These are phyloP conservation scores for Nebria salina DNA, from an alignment of 2,888 invertebrate genomes.

Conservation along the genomic window DNA sequence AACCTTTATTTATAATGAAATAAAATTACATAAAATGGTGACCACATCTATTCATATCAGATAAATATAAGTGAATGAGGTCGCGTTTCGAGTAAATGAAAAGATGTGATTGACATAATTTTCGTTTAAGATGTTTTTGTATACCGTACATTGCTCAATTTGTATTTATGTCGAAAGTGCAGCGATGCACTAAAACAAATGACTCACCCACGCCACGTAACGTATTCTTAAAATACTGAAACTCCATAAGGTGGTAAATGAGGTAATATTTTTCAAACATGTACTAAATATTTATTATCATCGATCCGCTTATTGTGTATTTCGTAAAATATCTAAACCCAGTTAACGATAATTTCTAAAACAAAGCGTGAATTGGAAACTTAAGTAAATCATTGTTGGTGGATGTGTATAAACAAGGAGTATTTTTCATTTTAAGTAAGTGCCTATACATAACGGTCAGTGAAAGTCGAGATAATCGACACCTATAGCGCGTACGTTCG, in stretches of 20 bases:
- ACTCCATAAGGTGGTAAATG: too few species aligned
- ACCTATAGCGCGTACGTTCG: neutral
- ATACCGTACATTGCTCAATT: slow-evolving; percentile 36
- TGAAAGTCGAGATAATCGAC: neutral
- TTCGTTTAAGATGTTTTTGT: slow-evolving; percentile 37
- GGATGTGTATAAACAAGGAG: neutral
- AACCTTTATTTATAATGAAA: neutral
- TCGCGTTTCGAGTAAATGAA: slow-evolving; percentile 30
- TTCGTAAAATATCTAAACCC: too few species aligned
- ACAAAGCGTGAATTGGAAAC: too few species aligned
- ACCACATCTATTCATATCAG: slow-evolving; percentile 7
- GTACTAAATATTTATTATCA: too few species aligned
- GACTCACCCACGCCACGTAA: slow-evolving; percentile 17
- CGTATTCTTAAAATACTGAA: too few species aligned
- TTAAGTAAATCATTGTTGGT: too few species aligned
- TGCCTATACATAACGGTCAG: neutral
- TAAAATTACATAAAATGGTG: neutral
- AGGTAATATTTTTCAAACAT: too few species aligned
- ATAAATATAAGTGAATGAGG: slow-evolving; percentile 19
- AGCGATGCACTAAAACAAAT: slow-evolving; percentile 30
- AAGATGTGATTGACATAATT: slow-evolving; percentile 42
- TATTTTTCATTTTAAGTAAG: neutral
- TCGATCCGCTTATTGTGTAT: too few species aligned
- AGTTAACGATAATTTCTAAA: too few species aligned
- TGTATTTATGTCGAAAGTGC: slow-evolving; percentile 41